Evolutionary conservation across 2,797 vertebrate species (phyloP), one percentile per base, ranked within the genome.

Genomic region (Tragopan temminckii): DNA sequence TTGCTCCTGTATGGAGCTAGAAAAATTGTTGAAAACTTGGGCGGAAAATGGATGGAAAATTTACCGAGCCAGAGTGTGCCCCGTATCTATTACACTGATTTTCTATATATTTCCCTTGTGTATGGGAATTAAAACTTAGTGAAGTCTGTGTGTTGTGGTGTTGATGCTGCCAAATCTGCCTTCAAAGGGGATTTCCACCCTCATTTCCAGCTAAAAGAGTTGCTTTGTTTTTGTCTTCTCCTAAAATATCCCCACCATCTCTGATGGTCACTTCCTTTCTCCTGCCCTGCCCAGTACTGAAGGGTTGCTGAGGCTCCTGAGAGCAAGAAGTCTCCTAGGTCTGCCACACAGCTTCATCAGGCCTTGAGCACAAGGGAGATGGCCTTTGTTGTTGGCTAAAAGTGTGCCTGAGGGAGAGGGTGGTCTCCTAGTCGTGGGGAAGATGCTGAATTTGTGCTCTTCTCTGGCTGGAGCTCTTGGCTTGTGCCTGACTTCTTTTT

Each of bases 401-500:
- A 53, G 20, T 16, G 3, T 74, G 38, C 6, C 43, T 48, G 45
- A 75, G 53, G 16, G 42, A 62, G 23, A 61, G 31, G 16, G 61
- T 82, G 35, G 10, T 53, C 33, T 48, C 79, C 20, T 35, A 62
- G 38, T 57, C 58, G 43, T 38, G 79, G 36, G 36, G 27, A 69
- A 67, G 46, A 53, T 7, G 12, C 6, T 63, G 52, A 71, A 38
- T 80, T 94, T 70, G 29, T 86, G 91, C 90, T 72, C 59, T 82
- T 38, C 78, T 90, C 75, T 86, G 64, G 70, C 63, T 95, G 36
- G 75, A 82, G 33, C 63, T 89, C 63, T 88, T 74, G 69, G 61
- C 53, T 55, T 78, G 50, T 89, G 71, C 83, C 95, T 95, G 83
- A 88, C 77, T 93, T 25, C 40, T 84, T 17, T 91, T 27, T 52